phyloP scores from a whole-genome alignment of 2,888 invertebrate genomes.

The Eulithis testata region DNA sequence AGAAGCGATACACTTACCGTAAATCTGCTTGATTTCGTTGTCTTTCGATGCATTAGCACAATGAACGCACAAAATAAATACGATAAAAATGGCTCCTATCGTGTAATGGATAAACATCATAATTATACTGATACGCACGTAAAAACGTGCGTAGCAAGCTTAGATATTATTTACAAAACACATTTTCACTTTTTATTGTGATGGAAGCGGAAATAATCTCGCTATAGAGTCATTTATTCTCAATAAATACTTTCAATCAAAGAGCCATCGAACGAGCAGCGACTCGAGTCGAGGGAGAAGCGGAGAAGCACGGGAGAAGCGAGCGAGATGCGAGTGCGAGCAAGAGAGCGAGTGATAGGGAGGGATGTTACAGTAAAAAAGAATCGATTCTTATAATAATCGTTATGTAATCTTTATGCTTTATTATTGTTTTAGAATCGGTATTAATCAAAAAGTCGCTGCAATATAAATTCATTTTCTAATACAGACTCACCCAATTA shows the following conservation, averaged over 20 bases:
- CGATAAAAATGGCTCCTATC: constrained; percentile 84
- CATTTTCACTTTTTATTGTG: constrained; percentile 73
- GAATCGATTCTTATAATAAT: too few species aligned
- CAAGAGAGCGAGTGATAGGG: too few species aligned
- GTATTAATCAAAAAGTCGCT: too few species aligned
- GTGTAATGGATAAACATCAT: constrained; percentile 80
- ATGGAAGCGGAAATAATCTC: constrained; percentile 67
- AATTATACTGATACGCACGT: constrained; percentile 65
- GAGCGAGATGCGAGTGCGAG: too few species aligned
- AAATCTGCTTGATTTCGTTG: constrained; percentile 80
- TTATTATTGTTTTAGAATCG: too few species aligned
- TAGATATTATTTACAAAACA: constrained; percentile 72
- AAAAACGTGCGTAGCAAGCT: constrained; percentile 64
- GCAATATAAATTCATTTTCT: too few species aligned
- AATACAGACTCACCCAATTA: too few species aligned
- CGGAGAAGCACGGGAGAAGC: neutral
- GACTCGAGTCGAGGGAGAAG: constrained; percentile 22
- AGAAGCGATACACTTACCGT: constrained; percentile 65
- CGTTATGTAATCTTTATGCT: too few species aligned
- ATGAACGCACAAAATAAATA: constrained; percentile 84
- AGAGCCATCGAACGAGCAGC: constrained; percentile 68
- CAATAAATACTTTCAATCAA: constrained; percentile 67
- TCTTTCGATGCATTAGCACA: constrained; percentile 81
- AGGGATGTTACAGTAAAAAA: too few species aligned
- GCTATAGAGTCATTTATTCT: constrained; percentile 67